phyloP scores from a whole-genome alignment of 2,888 invertebrate genomes.

The Clostera curtula region DNA sequence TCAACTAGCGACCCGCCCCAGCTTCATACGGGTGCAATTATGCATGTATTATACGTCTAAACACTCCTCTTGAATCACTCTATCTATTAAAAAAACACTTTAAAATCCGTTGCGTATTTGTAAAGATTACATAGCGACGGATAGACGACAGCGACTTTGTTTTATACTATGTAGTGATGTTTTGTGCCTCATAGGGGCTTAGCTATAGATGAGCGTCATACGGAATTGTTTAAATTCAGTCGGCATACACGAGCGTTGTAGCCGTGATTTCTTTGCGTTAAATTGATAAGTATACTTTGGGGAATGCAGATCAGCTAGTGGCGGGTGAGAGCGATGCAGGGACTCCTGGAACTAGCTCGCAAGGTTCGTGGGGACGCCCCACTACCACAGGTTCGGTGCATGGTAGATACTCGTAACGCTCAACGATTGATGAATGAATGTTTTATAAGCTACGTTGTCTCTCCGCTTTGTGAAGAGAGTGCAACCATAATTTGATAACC shows the following conservation, averaged over 20 bases:
- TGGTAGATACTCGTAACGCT: slow-evolving; percentile 26
- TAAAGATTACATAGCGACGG: too few species aligned
- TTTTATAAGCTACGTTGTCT: background rate
- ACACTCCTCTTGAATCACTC: too few species aligned
- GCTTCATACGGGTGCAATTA: too few species aligned
- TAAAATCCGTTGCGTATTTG: too few species aligned
- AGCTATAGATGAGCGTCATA: too few species aligned
- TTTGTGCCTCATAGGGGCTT: too few species aligned
- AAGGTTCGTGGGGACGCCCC: slow-evolving; percentile 55
- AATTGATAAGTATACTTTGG: too few species aligned
- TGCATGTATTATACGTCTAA: too few species aligned
- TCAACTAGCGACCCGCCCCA: too few species aligned
- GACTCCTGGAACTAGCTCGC: slow-evolving; percentile 47
- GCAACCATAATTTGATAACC: background rate
- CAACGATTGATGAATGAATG: slow-evolving; percentile 16
- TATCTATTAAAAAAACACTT: too few species aligned
- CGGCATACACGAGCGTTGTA: background rate
- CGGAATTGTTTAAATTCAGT: background rate
- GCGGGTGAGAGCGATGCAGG: slow-evolving; percentile 57
- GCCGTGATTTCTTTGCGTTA: slow-evolving; percentile 4
- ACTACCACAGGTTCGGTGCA: slow-evolving; percentile 67
- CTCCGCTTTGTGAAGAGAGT: background rate
- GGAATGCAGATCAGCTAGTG: slow-evolving; percentile 68
- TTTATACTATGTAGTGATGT: too few species aligned
- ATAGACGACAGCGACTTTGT: too few species aligned